Evolutionary conservation across 2,113 vertebrate genomes (phyloP), one percentile per base, ranked within the genome.

Genomic region (Athene cunicularia): DNA sequence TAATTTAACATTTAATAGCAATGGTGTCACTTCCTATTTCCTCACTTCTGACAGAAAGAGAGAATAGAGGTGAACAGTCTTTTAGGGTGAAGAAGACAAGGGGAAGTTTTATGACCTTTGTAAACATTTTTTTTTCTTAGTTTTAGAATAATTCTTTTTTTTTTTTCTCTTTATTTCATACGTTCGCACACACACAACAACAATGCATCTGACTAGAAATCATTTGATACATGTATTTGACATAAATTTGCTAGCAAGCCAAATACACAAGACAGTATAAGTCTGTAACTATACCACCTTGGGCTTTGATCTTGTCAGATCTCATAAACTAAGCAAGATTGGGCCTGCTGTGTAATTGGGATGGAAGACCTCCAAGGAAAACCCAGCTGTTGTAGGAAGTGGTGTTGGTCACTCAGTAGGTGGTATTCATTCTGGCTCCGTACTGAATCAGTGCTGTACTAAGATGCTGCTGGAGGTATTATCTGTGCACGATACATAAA

Each of bases 301-400:
- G 95, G 96, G 95, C 93, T 97, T 97, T 97, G 96, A 97, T 97
- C 96, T 97, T 97, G 97, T 97, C 97, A 97, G 91, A 95, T 97
- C 93, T 97, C 95, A 97, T 97, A 97, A 97, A 97, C 97, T 91
- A 96, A 95, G 97, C 93, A 97, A 97, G 97, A 97, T 80, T 95
- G 95, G 96, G 91, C 95, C 76, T 96, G 97, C 96, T 95, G 95
- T 75, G 91, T 96, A 97, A 97, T 95, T 96, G 95, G 94, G 94
- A 97, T 97, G 95, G 97, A 97, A 96, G 95, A 96, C 90, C 97
- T 97, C 96, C 96, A 97, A 97, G 97, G 96, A 97, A 97, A 97
- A 95, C 93, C 88, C 96, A 96, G 97, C 88, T 97, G 95, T 95
- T 95, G 77, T 88, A 96, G 97, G 96, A 97, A 97, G 91, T 94